Base-by-base conservation (phyloP, 1,140 invertebrate species). In the Ectropis grisescens region DNA sequence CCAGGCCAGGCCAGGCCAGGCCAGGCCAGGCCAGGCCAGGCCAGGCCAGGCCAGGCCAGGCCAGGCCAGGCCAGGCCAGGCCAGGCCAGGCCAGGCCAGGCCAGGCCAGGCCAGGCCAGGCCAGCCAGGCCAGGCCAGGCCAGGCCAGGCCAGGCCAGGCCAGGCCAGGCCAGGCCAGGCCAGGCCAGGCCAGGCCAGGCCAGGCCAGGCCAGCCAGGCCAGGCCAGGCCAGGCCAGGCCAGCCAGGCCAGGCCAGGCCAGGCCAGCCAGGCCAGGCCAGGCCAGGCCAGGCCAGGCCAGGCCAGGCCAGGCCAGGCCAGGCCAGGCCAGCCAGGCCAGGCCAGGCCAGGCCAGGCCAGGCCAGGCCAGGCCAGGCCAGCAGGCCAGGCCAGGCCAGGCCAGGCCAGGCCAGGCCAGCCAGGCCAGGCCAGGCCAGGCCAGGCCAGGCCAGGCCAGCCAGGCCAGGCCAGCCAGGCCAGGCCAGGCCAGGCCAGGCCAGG, bases 271-370 rank as follows among this genome's bases (percentile, higher is more conserved):
- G n/a, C n/a, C n/a, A n/a, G n/a, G n/a, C n/a, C n/a, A n/a, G n/a
- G n/a, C n/a, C n/a, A n/a, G n/a, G n/a, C n/a, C n/a, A n/a, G n/a
- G n/a, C n/a, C n/a, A n/a, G n/a, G n/a, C n/a, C n/a, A n/a, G n/a
- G n/a, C n/a, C n/a, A n/a, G n/a, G n/a, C n/a, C n/a, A n/a, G n/a
- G n/a, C n/a, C n/a, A n/a, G n/a, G n/a, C n/a, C n/a, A n/a, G n/a
- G n/a, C n/a, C n/a, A n/a, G n/a, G n/a, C 49, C 47, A 65, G n/a
- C n/a, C n/a, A n/a, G n/a, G n/a, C n/a, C n/a, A n/a, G n/a, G n/a
- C n/a, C n/a, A n/a, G n/a, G n/a, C 47, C 56, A 57, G 57, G 58
- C 25, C 16, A 42, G 41, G 38, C 38, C 41, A 47, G 44, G 38
- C 41, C 37, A 41, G 38, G 37, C 37, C 37, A 38, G 35, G n/a